Conservation (phyloP, 2,888 invertebrate species). For the Drosophila kanekoi region DNA sequence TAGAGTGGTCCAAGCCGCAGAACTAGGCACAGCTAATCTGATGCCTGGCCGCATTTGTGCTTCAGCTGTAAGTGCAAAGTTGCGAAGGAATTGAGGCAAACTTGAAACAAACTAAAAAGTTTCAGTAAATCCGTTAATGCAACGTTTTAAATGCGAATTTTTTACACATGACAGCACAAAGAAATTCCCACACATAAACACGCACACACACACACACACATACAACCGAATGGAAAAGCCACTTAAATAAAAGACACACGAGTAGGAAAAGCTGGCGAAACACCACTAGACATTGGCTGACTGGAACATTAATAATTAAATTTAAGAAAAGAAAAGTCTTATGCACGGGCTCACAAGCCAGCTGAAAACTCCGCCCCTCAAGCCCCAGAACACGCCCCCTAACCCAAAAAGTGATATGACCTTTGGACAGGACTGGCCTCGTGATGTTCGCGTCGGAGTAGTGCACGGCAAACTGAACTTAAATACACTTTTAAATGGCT, state of each 20-base stretch:
- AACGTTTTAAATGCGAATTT: constrained; percentile 54
- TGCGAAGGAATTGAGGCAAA: constrained; percentile 16
- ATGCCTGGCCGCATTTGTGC: background rate
- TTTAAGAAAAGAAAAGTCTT: constrained; percentile 65
- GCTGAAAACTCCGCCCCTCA: constrained; percentile 2
- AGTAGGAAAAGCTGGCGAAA: constrained; percentile 39
- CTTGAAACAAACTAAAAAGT: constrained; percentile 34
- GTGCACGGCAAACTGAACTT: constrained; percentile 62
- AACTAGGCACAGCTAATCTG: constrained; percentile 49
- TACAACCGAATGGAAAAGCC: constrained; percentile 20
- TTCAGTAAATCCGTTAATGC: constrained; percentile 51
- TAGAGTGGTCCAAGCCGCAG: constrained; percentile 98
- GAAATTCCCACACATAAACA: constrained; percentile 32
- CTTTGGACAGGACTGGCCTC: constrained; percentile 13
- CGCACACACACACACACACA: constrained; percentile 14
- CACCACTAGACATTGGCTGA: constrained; percentile 61
- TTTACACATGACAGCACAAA: constrained; percentile 47
- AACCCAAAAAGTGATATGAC: constrained; percentile 25
- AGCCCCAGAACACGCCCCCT: background rate
- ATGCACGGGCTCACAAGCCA: constrained; percentile 37
- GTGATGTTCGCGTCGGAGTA: constrained; percentile 48
- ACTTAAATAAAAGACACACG: constrained; percentile 41
- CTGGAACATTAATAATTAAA: constrained; percentile 75
- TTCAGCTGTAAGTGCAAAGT: constrained; percentile 2
- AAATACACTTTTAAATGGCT: constrained; percentile 74